These are phyloP conservation scores for Scaptomyza pallida DNA, from an alignment of 1,140 invertebrate species.

Conservation along the genomic window DNA sequence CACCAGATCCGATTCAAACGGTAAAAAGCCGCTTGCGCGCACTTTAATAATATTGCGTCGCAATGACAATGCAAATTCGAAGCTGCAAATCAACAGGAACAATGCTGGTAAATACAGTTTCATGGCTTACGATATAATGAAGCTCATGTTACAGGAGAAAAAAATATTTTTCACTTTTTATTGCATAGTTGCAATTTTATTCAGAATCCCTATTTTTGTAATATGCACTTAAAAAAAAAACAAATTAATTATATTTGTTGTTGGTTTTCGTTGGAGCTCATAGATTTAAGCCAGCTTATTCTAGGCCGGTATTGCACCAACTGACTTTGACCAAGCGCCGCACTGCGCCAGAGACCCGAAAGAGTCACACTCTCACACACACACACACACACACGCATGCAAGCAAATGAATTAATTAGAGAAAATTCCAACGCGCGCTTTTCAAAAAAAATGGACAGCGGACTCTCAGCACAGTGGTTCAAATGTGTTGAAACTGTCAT, in stretches of 20 bases:
- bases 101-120: constrained; percentile 1
- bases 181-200: not conserved
- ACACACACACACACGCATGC: constrained; percentile 31
- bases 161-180: constrained; percentile 27
- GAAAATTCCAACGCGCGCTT: constrained; percentile 66
- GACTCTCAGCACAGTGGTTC: constrained; percentile 58
- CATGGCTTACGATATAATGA: not conserved
- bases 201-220: constrained; percentile 9
- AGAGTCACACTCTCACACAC: constrained; percentile 22
- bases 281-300: constrained; percentile 53
- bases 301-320: constrained; percentile 73
- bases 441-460: constrained; percentile 44
- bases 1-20: constrained; percentile 66
- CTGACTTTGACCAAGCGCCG: constrained; percentile 48
- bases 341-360: constrained; percentile 22
- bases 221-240: constrained; percentile 26
- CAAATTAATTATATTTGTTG: constrained; percentile 8
- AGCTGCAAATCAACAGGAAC: constrained; percentile 11
- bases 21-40: constrained; percentile 66
- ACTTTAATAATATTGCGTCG: constrained; percentile 66
- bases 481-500: too few relatives aligned
- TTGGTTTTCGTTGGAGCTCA: not conserved
- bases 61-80: constrained; percentile 10
- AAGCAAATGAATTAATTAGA: constrained; percentile 75
- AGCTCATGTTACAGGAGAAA: constrained; percentile 6